Conservation (phyloP, 2,797 vertebrate species). For the Spinus olivaceus region DNA sequence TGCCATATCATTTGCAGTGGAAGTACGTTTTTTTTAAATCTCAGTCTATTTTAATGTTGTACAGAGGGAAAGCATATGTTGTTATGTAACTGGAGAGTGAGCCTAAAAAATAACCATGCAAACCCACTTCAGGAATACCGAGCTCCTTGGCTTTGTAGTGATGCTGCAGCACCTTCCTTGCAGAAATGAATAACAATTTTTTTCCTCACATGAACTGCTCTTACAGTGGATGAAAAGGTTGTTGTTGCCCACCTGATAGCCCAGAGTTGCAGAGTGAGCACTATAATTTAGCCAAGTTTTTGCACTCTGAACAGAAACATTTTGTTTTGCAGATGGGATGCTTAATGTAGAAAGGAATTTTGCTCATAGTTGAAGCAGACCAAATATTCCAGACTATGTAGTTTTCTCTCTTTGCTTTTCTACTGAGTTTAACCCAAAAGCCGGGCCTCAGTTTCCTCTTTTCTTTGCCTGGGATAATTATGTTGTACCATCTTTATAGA, state of each 20-base stretch:
- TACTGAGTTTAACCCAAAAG: neutral
- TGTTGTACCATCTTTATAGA: neutral
- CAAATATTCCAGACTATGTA: neutral
- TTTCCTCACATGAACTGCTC: neutral
- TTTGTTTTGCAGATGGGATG: neutral
- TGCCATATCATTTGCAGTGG: neutral
- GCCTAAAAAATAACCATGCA: neutral
- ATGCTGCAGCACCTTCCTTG: neutral
- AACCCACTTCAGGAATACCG: neutral
- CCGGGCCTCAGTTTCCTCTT: neutral
- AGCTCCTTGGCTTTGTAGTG: neutral
- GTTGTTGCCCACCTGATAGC: neutral
- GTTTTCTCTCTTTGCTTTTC: neutral
- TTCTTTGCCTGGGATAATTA: neutral
- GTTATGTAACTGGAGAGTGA: neutral
- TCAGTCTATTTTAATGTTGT: neutral
- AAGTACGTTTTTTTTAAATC: neutral
- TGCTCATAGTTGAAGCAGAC: neutral
- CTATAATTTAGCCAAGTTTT: neutral
- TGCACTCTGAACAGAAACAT: neutral
- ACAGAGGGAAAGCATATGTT: slow-evolving; percentile 33
- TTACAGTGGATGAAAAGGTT: neutral
- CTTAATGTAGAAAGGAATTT: neutral
- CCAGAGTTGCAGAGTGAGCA: neutral
- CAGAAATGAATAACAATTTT: neutral